These are phyloP conservation scores for Troides aeacus DNA, from an alignment of 2,888 invertebrate genomes.

Conservation along the genomic window DNA sequence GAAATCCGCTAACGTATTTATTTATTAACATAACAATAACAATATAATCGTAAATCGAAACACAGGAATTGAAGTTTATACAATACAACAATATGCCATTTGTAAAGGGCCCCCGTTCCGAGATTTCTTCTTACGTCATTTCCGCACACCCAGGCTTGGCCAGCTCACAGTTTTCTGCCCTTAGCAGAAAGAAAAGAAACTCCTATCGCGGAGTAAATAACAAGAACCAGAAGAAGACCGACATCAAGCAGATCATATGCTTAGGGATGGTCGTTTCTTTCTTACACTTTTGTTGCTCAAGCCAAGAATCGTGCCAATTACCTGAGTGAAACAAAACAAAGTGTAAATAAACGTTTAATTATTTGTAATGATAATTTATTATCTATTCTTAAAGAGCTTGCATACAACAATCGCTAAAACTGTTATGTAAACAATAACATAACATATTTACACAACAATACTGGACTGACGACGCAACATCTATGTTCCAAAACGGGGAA, in stretches of 20 bases:
- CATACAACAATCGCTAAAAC: no score
- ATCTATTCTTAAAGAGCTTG: no score
- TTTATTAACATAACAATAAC: conserved; percentile 21
- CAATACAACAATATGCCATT: conserved; percentile 14
- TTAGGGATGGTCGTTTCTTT: conserved; percentile 88
- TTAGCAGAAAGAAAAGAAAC: conserved; percentile 64
- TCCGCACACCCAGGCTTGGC: conserved; percentile 50
- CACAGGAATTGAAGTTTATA: conserved; percentile 16
- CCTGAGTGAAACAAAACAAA: conserved; percentile 51
- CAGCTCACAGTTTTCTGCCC: conserved; percentile 51
- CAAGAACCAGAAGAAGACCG: conserved; percentile 46
- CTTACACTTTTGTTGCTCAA: conserved; percentile 87
- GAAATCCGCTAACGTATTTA: neutral
- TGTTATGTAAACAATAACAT: no score
- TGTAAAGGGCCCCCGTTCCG: conserved; percentile 17
- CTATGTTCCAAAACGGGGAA: no score
- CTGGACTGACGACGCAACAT: no score
- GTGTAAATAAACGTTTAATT: conserved; percentile 3
- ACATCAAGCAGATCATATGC: conserved; percentile 78
- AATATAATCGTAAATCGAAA: conserved; percentile 8
- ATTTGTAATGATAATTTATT: neutral
- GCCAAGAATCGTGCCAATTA: conserved; percentile 87
- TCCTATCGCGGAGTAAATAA: conserved; percentile 69
- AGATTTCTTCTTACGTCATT: conserved; percentile 38
- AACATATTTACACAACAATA: no score